Base-by-base conservation (phyloP, 2,888 invertebrate genomes). In the Mayetiola destructor region DNA sequence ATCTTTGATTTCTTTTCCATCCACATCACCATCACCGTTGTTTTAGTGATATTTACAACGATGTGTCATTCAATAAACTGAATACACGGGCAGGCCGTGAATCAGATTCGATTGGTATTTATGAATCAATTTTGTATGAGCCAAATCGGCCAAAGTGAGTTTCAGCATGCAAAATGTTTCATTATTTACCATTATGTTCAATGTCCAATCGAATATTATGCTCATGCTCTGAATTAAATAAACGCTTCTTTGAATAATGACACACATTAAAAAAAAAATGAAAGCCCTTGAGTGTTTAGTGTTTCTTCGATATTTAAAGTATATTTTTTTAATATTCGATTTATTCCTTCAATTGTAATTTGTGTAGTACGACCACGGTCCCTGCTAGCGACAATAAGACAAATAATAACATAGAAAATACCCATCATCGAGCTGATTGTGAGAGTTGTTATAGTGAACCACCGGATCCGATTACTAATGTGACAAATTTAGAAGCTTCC, bases 391-490 rank as follows among this genome's bases (percentile, higher is more conserved):
- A n/a, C n/a, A n/a, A n/a, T n/a, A n/a, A n/a, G n/a, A 23, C 23
- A n/a, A 42, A 42, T 23, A 42, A 23, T 42, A 10, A 39, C 10
- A 18, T 8, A 4, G 29, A 48, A 27, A 48, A 23, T 36, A 20
- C 29, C 18, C 40, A 52, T 27, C 35, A 18, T 2, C 14, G 16
- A 37, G 39, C n/a, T 27, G 30, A 39, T 42, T 60, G 61, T 57
- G 32, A 53, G 6, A 30, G 32, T 16, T 30, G 53, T 32, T 53
- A 32, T 16, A 52, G 57, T 48, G 57, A 56, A 20, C 57, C 61
- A 35, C 56, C 55, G 14, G 59, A 61, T 59, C 61, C 61, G 21
- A 61, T 61, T 54, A 12, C 20, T 12, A 58, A 57, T 27, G 18
- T 39, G 4, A 16, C 16, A 16, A 18, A 18, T 39, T 8, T 2